Percentiles rank a stretch among this genome's conserved stretches.
These are phyloP conservation scores for Drymodes brunneopygia DNA, from an alignment of 2,113 vertebrate genomes.

Conservation along the genomic window DNA sequence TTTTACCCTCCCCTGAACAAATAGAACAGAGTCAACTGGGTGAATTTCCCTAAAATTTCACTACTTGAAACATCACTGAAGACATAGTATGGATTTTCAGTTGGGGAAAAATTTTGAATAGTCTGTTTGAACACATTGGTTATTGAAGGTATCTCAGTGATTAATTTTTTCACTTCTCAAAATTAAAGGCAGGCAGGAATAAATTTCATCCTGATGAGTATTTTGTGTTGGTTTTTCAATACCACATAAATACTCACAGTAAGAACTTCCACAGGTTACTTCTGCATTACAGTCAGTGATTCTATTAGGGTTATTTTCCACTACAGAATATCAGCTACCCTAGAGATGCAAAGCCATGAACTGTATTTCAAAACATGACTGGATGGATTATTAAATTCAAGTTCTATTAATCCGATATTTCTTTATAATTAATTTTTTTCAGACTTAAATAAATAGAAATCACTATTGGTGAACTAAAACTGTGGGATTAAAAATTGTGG, in stretches of 20 bases:
- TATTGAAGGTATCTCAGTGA: not conserved
- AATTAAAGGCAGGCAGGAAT: accelerated
- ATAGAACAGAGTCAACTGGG: not conserved
- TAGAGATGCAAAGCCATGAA: not conserved
- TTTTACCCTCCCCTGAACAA: accelerated
- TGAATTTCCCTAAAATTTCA: not conserved
- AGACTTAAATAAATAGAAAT: not conserved
- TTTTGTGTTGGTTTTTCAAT: not conserved
- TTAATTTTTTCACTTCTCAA: not conserved
- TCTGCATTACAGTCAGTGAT: not conserved
- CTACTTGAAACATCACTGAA: not conserved
- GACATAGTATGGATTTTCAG: not conserved
- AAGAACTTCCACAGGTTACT: not conserved
- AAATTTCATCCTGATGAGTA: not conserved
- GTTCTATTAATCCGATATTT: not conserved
- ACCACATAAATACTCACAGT: not conserved
- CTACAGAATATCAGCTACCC: not conserved
- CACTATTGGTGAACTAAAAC: not conserved
- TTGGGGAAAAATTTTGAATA: not conserved
- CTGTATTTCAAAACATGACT: not conserved
- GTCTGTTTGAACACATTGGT: not conserved
- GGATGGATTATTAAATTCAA: not conserved
- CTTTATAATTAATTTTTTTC: not conserved
- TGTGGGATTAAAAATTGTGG: not conserved
- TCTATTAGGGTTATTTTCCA: not conserved